These are phyloP conservation scores for Mesitornis unicolor DNA, from an alignment of 2,113 vertebrate species.

Conservation along the genomic window DNA sequence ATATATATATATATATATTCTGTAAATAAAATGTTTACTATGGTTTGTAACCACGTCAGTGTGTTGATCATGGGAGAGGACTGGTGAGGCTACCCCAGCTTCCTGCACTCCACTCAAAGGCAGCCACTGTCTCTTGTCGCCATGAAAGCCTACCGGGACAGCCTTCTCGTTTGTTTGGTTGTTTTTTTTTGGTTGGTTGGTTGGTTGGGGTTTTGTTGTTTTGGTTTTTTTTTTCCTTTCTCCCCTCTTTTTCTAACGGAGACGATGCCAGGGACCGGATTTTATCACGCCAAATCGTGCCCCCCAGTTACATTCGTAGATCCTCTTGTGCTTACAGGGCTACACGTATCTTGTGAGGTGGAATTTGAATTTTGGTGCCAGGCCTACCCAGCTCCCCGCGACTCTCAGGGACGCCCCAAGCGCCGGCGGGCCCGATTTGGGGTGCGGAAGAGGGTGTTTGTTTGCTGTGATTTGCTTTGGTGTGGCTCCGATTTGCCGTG, in stretches of 20 bases:
- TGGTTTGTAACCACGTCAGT: slow-evolving; percentile 71
- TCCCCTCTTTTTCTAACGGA: not conserved
- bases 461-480: not conserved
- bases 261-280: not conserved
- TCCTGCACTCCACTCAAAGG: not conserved
- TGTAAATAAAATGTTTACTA: slow-evolving; percentile 98
- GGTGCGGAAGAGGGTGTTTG: fast-evolving
- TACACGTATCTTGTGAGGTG: fast-evolving
- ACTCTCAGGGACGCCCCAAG: not conserved
- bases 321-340: fast-evolving
- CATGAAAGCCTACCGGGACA: not conserved
- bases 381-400: not conserved
- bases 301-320: fast-evolving
- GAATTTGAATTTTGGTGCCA: fast-evolving
- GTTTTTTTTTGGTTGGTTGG: no score
- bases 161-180: not conserved
- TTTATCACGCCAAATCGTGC: not conserved
- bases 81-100: not conserved
- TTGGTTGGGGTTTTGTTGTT: no score
- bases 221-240: not conserved
- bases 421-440: not conserved
- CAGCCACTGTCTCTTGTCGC: not conserved
- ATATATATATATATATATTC: slow-evolving; percentile 51
- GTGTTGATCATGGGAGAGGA: not conserved
- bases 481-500: not conserved